Percentiles rank a stretch among this genome's conserved stretches.
phyloP scores from a whole-genome alignment of 2,888 invertebrate genomes.

The Hemistola chrysoprasaria region DNA sequence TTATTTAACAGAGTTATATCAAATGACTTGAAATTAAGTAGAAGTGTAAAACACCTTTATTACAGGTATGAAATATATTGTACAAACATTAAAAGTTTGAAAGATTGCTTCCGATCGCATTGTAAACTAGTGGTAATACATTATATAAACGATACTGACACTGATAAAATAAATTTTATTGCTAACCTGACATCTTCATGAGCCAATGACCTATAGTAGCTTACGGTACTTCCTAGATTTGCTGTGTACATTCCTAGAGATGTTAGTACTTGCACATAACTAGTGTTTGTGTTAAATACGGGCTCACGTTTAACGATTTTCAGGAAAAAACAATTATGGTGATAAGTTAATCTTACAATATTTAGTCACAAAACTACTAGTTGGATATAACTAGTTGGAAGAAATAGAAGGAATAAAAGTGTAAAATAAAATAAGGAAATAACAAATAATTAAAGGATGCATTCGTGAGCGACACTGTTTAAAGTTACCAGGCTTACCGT shows the following conservation, averaged over 20 bases:
- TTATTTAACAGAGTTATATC: too few species aligned
- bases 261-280: constrained; percentile 35
- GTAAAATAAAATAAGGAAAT: constrained; percentile 22
- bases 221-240: constrained; percentile 65
- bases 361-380: too few species aligned
- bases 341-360: too few species aligned
- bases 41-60: too few species aligned
- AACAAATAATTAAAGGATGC: constrained; percentile 24
- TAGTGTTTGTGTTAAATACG: constrained; percentile 24
- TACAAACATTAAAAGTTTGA: constrained; percentile 3
- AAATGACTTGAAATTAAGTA: too few species aligned
- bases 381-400: too few species aligned
- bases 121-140: constrained; percentile 44
- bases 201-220: constrained; percentile 68
- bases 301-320: constrained; percentile 9
- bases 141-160: constrained; percentile 46
- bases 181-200: constrained; percentile 64
- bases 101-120: constrained; percentile 32
- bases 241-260: constrained; percentile 52
- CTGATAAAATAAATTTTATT: constrained; percentile 59
- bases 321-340: constrained; percentile 1
- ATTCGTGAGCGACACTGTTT: constrained; percentile 34
- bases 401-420: constrained; percentile 13
- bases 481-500: constrained; percentile 37
- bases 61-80: too few species aligned